Evolutionary conservation across 2,888 invertebrate genomes (phyloP), one percentile per base, ranked within the genome.

Genomic region (Argyresthia albistria): DNA sequence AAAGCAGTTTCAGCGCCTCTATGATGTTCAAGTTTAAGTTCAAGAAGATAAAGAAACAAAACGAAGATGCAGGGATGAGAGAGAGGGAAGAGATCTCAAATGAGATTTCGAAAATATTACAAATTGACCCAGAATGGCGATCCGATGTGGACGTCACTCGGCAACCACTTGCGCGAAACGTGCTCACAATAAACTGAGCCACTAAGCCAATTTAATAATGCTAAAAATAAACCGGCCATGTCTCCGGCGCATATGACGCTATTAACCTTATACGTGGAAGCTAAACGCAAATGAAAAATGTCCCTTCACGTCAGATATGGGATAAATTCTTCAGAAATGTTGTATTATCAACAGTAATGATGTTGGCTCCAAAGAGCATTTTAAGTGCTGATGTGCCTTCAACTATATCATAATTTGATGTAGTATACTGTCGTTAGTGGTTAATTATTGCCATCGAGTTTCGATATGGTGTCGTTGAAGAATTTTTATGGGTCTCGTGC

Each of bases 201-300:
- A 79, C 81, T 81, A 84, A 87, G 79, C 81, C 84, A 86, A 87
- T 87, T 87, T 87, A 86, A 77, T 78, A 83, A 76, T 72, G 78
- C 86, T 87, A 87, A 86, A 87, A 87, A 87, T 87, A 87, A 78
- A 78, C 66, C 72, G 67, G 67, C 74, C 73, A 80, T 74, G 73
- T 81, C 84, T 80, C 81, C 68, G 71, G 66, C 74, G 72, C 74
- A 79, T 79, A 73, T 69, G 72, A 73, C 73, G 76, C 71, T 81
- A 80, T 82, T 83, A 83, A 78, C 80, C 80, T 76, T 81, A 76
- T 76, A 77, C 69, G 74, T 70, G 68, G 71, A 76, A 72, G 72
- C 72, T 76, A 73, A 76, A 74, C 66, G 70, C 64, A 58, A 57
- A 58, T 70, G 71, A 73, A 76, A 75, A 72, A 73, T 72, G 65